Base-by-base conservation (phyloP, 2,888 invertebrate species). In the Ichneumoninae sp. region DNA sequence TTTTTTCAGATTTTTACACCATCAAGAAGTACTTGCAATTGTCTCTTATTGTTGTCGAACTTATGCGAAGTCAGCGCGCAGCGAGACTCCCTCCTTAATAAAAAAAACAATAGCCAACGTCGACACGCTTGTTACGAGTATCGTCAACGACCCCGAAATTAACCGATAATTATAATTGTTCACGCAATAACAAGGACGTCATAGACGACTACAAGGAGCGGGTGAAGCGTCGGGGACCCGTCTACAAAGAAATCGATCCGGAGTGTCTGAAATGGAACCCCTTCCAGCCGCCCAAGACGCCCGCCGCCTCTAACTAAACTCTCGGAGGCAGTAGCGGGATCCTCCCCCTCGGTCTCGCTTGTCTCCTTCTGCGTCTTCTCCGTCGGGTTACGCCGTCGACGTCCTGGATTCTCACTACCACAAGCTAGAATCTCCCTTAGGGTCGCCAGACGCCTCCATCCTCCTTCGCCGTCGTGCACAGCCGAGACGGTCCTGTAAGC, bases 141-240 rank as follows among this genome's bases (percentile, higher is more conserved):
- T 1, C 57, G 57, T 57, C 57, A 4, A 13, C 22, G 10, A 57
- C 0, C 26, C 10, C 57, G 13, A 26, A 26, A 57, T 6, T 13
- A 4, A 57, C 22, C 22, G 22, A 89, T 90, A 90, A 22, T 74
- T 69, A 52, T 83, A 78, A 82, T 84, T 82, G 47, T 85, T 60
- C 62, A 81, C 72, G 69, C 52, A 78, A 70, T 62, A 80, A 83
- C 47, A 95, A 98, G 97, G 99, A 99, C 94, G 97, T 99, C 82
- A 95, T 99, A 88, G 98, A 99, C 92, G 98, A 98, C 91, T 98
- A 97, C 93, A 96, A 97, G 80, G 97, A 98, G 77, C 96, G 98
- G 77, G 96, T 97, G 87, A 96, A 97, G 91, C 95, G 96, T 71
- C 95, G 97, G 54, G 97, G 97, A 62, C 93, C 95, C 30, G 96